Evolutionary conservation across 2,888 invertebrate genomes (phyloP).

Genomic region (Ethmia dodecea): DNA sequence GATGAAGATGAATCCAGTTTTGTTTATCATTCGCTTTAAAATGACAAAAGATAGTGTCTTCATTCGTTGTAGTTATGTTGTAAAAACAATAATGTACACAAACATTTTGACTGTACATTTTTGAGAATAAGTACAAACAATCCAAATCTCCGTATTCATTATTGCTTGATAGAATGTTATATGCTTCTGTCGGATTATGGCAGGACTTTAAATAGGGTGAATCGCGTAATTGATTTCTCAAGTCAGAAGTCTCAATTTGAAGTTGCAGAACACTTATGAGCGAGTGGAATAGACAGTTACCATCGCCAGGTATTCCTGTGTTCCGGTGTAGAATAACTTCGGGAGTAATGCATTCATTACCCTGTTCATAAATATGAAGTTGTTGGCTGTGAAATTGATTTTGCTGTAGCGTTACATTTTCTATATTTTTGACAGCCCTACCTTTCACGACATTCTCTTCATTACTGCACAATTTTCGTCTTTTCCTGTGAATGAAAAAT

Average conservation of each 20-base stretch:
- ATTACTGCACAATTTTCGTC: constrained; percentile 26
- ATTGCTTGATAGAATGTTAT: constrained; percentile 30
- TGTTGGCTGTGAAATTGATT: constrained; percentile 24
- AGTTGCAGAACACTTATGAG: constrained; percentile 34
- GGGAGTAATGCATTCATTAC: constrained; percentile 28
- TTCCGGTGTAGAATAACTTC: constrained; percentile 30
- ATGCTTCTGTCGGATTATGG: constrained; percentile 34
- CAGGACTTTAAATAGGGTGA: constrained; percentile 37
- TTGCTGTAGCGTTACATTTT: constrained; percentile 21
- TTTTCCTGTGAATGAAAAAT: constrained; percentile 28
- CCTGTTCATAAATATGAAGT: constrained; percentile 23
- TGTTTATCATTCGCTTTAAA: constrained; percentile 35
- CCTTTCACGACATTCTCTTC: constrained; percentile 26
- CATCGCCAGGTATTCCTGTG: constrained; percentile 20
- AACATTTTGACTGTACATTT: constrained; percentile 37
- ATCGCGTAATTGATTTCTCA: constrained; percentile 34
- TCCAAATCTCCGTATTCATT: constrained; percentile 35
- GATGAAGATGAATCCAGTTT: constrained; percentile 37
- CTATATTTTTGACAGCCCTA: constrained; percentile 23
- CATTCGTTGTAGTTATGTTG: constrained; percentile 28
- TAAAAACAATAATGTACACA: constrained; percentile 32
- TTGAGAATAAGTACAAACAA: constrained; percentile 34
- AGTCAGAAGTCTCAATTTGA: constrained; percentile 31
- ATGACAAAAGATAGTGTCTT: constrained; percentile 32
- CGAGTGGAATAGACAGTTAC: constrained; percentile 22